phyloP scores from a whole-genome alignment of 1,140 invertebrate genomes.

The Drosophila sulfurigaster region DNA sequence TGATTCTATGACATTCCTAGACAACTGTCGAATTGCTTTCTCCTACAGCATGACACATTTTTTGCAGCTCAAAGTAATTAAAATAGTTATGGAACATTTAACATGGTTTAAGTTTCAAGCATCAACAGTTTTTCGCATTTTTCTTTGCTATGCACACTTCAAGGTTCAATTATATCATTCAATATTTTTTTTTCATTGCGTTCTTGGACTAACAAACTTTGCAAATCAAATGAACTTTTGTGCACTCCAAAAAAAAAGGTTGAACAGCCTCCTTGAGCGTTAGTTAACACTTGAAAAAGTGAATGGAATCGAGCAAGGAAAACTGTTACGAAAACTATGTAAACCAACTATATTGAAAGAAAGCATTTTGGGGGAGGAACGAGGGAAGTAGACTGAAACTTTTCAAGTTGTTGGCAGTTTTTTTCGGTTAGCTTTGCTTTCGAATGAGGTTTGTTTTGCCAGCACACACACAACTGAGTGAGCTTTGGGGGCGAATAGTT shows the following conservation, averaged over 20 bases:
- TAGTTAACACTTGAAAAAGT: slow-evolving; percentile 10
- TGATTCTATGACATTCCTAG: background rate
- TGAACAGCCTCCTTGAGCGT: slow-evolving; percentile 8
- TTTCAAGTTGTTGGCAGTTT: slow-evolving; percentile 40
- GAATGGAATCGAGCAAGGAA: slow-evolving; percentile 13
- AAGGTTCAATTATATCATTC: slow-evolving; percentile 26
- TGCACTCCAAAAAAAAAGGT: background rate
- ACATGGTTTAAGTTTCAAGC: slow-evolving; percentile 1
- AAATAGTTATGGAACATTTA: slow-evolving; percentile 29
- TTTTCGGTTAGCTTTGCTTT: slow-evolving; percentile 49
- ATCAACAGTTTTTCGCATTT: background rate
- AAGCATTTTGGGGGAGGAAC: slow-evolving; percentile 21
- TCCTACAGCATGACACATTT: background rate
- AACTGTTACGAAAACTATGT: slow-evolving; percentile 40
- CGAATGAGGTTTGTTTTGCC: slow-evolving; percentile 39
- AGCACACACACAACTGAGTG: slow-evolving; percentile 38
- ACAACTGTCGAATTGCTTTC: background rate
- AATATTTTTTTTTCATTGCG: slow-evolving; percentile 1
- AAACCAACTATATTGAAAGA: slow-evolving; percentile 34
- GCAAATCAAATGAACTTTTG: slow-evolving; percentile 29
- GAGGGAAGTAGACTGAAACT: slow-evolving; percentile 24
- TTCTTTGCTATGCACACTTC: background rate
- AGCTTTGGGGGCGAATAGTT: slow-evolving; percentile 60
- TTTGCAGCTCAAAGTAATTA: slow-evolving; percentile 14
- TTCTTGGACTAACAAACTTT: slow-evolving; percentile 24